Evolutionary conservation across 2,113 vertebrate genomes (phyloP), one percentile per base, ranked within the genome.

Genomic region (Dicrurus megarhynchus): DNA sequence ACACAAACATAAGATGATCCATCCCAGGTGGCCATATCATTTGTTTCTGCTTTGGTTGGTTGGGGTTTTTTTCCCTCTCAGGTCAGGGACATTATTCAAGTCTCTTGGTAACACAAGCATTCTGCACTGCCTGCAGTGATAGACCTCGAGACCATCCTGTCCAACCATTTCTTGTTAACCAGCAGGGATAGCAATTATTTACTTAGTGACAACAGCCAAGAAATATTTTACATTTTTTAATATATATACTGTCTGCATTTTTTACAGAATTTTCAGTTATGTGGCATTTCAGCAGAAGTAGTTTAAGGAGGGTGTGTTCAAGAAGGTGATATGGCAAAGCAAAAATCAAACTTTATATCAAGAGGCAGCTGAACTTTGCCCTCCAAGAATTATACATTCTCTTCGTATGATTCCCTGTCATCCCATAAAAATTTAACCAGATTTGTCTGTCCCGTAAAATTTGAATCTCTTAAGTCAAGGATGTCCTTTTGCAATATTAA

Each of bases 61-160:
- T 33, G 4, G 35, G 16, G 32, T 0, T 1, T 1, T 11, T 56
- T 67, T 44, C 0, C 2, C 7, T 16, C 19, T 18, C 1, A 0
- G 6, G 11, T 76, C 32, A 56, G 22, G 79, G 33, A 39, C 21
- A 14, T 71, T 79, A 16, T 79, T 7, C 6, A 50, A 64, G 57
- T 65, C 64, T 71, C 52, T 64, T 56, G 53, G 52, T 79, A 52
- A 24, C 14, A 30, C 30, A 63, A 60, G 22, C 32, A 37, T 90
- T 80, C 37, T 69, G n/a, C 15, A 21, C 11, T 73, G 41, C 37
- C 92, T 80, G 16, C 9, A 14, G 47, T 64, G 52, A 42, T 64
- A 76, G 53, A 35, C 24, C 52, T 16, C 44, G 61, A 21, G 10
- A 41, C 87, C 33, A 52, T 77, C 33, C 35, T 79, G 47, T 71